phyloP scores from a whole-genome alignment of 2,797 vertebrate species.

The Amniataba percoides region DNA sequence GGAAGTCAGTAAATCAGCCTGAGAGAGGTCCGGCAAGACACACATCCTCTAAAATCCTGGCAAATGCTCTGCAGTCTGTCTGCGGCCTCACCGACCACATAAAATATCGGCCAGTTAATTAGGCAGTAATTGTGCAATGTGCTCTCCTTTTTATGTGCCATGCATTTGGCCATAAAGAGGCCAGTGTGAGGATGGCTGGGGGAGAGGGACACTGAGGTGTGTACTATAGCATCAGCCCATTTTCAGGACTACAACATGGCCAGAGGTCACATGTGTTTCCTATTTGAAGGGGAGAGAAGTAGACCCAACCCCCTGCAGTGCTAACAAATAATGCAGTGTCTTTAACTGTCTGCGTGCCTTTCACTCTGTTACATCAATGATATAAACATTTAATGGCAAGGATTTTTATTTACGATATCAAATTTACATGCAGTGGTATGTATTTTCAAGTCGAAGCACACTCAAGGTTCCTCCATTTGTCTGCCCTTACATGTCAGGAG shows the following conservation, averaged over 20 bases:
- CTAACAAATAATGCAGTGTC: slow-evolving; percentile 52
- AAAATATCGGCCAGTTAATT: slow-evolving; percentile 83
- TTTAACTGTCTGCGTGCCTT: slow-evolving; percentile 20
- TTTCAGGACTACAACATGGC: slow-evolving; percentile 55
- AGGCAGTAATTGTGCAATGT: slow-evolving; percentile 82
- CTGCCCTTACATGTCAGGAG: slow-evolving; percentile 11
- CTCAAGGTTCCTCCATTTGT: slow-evolving; percentile 8
- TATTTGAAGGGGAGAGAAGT: slow-evolving; percentile 51
- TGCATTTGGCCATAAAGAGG: slow-evolving; percentile 78
- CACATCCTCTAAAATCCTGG: slow-evolving; percentile 73
- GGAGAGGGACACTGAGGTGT: slow-evolving; percentile 46
- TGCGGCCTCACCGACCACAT: slow-evolving; percentile 74
- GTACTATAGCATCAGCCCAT: slow-evolving; percentile 46
- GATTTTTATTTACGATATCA: slow-evolving; percentile 11
- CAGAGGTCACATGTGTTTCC: slow-evolving; percentile 62
- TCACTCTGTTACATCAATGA: slow-evolving; percentile 9
- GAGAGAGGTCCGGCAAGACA: slow-evolving; percentile 67
- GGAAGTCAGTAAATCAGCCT: slow-evolving; percentile 75
- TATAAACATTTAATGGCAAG: slow-evolving; percentile 14
- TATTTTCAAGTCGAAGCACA: not conserved
- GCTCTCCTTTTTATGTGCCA: slow-evolving; percentile 79
- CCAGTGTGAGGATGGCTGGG: slow-evolving; percentile 55
- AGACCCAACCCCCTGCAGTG: slow-evolving; percentile 38
- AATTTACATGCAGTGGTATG: not conserved
- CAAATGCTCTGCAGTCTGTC: slow-evolving; percentile 79